Conservation (phyloP, 2,888 invertebrate genomes). For the Panorpa germanica region DNA sequence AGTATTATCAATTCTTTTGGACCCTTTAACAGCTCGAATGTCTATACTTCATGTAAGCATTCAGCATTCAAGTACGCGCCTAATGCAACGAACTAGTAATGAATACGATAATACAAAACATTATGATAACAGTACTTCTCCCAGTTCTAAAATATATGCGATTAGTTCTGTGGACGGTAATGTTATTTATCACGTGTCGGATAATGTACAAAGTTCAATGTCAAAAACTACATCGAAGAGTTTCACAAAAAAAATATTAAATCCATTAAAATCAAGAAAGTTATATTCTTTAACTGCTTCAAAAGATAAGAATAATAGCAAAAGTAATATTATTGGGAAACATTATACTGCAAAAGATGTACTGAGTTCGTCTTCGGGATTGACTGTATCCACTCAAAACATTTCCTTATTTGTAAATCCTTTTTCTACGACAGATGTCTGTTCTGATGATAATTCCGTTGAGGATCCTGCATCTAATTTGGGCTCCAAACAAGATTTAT, state of each 20-base stretch:
- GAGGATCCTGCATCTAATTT: conserved; percentile 13
- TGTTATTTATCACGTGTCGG: conserved; percentile 41
- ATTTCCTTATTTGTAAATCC: conserved; percentile 50
- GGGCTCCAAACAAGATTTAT: conserved; percentile 13
- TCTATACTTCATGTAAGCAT: conserved; percentile 59
- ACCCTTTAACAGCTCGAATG: conserved; percentile 62
- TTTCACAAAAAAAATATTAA: conserved; percentile 20
- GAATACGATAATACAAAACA: too few species aligned
- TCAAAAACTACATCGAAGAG: conserved; percentile 20
- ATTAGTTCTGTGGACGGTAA: conserved; percentile 69
- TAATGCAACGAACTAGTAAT: too few species aligned
- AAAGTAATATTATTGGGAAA: conserved; percentile 23
- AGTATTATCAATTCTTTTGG: conserved; percentile 50
- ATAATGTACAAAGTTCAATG: conserved; percentile 18
- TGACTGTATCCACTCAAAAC: conserved; percentile 19
- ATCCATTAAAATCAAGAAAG: conserved; percentile 22
- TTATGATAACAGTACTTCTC: too few species aligned
- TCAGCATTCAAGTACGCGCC: too few species aligned
- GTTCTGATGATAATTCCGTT: conserved; percentile 19
- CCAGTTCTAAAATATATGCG: too few species aligned
- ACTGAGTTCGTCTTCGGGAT: conserved; percentile 16
- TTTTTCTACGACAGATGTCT: conserved; percentile 24
- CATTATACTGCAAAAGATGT: conserved; percentile 12
- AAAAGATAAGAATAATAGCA: conserved; percentile 23
- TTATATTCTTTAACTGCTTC: conserved; percentile 25